A percentile compares a stretch with the other conserved stretches of the same genome.
Conservation (phyloP, 92 coral and sea anemone species). For the Palythoa caribaeorum region DNA sequence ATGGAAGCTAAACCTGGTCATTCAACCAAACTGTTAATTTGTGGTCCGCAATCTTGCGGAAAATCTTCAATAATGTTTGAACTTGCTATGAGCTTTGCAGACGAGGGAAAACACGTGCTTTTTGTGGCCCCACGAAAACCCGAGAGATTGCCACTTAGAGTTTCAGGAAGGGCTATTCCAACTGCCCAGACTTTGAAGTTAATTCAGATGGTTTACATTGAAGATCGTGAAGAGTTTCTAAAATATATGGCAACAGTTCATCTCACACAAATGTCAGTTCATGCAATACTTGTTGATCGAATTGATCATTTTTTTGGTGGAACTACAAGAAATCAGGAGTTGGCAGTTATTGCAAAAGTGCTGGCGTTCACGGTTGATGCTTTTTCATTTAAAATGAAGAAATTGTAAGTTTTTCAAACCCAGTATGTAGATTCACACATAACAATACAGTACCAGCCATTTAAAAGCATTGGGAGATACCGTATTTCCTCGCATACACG, state of each 20-base stretch:
- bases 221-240: slow-evolving; percentile 69
- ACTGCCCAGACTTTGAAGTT: slow-evolving; percentile 65
- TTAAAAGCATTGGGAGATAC: no score
- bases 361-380: slow-evolving; percentile 92
- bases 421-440: no score
- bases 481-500: no score
- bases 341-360: slow-evolving; percentile 75
- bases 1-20: slow-evolving; percentile 34
- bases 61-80: slow-evolving; percentile 89
- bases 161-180: slow-evolving; percentile 78
- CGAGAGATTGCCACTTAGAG: slow-evolving; percentile 74
- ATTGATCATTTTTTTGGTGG: slow-evolving; percentile 72
- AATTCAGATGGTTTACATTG: slow-evolving; percentile 85
- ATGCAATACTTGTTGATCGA: slow-evolving; percentile 78
- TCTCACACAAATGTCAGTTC: slow-evolving; percentile 46
- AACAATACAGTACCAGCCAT: no score
- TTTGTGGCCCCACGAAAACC: slow-evolving; percentile 77
- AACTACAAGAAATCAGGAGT: slow-evolving; percentile 80
- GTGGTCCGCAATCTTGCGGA: slow-evolving; percentile 80
- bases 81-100: slow-evolving; percentile 87
- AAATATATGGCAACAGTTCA: slow-evolving; percentile 82
- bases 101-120: slow-evolving; percentile 82
- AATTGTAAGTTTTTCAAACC: slow-evolving; percentile 60
- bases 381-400: slow-evolving; percentile 66
- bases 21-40: slow-evolving; percentile 59